Evolutionary conservation across 2,888 invertebrate genomes (phyloP), one percentile per base, ranked within the genome.

Genomic region (Alcis repandata): DNA sequence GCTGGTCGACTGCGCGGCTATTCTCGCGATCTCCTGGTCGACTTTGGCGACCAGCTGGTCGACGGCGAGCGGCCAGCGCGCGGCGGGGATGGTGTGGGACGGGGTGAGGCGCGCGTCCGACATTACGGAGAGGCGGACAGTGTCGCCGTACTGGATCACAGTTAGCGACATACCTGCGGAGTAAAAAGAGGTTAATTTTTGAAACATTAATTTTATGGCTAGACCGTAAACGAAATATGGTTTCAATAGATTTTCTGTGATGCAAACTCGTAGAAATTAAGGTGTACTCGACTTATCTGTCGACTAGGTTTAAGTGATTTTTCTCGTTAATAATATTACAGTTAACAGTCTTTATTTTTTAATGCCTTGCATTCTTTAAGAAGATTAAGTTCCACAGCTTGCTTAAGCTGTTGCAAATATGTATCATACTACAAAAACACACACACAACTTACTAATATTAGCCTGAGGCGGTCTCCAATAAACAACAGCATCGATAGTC

Each of bases 391-490:
- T n/a, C n/a, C n/a, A n/a, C n/a, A n/a, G n/a, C n/a, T n/a, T n/a
- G n/a, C n/a, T n/a, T n/a, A n/a, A n/a, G n/a, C n/a, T n/a, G n/a
- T n/a, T n/a, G n/a, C n/a, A n/a, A n/a, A n/a, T n/a, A n/a, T n/a
- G n/a, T n/a, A 27, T 6, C 27, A 2, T 27, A 4, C 6, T 27
- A 27, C 2, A 27, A 6, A 27, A 27, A 2, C 27, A 2, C 27
- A 27, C 6, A 6, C 27, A 4, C 3, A 58, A 93, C 95, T 94
- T 84, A 96, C 96, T 95, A 69, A 96, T 96, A 84, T 96, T 96
- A 59, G 96, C 96, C 84, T 96, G 96, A 0, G 96, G 96, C 11
- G 96, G 96, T 71, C 96, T 91, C 96, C 96, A 96, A 78, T 96
- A 96, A 59, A 96, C 88, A 0, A 95, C 94, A 43, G 94, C 92